Base-by-base conservation (phyloP, 2,113 vertebrate genomes). In the Xenus cinereus region DNA sequence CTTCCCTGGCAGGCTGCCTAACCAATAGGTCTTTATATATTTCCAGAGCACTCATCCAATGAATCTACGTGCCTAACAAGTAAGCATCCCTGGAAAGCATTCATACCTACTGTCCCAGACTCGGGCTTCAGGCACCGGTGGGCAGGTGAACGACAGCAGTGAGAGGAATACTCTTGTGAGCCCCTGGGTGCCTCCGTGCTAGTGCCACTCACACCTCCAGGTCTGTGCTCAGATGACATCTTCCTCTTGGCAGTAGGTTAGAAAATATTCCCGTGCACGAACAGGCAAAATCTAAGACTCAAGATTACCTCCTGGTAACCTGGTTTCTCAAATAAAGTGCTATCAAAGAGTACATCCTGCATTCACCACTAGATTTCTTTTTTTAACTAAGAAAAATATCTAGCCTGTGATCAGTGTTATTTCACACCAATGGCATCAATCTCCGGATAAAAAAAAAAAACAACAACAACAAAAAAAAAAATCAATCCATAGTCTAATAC, bases 81-180 rank as follows among this genome's bases (percentile, higher is more conserved):
- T 19, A 4, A 79, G 20, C 13, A 54, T 48, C 11, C 43, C 59
- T 18, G 7, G 13, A 88, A 83, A 24, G 39, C 24, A 37, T 68
- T 68, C 20, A 59, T 39, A 63, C 17, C 43, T 17, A 6, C 62
- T 43, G 6, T 17, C 48, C 72, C 48, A 45, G 41, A 24, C 51
- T 35, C 0, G 0, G 20, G 16, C 10, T 53, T 78, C 1, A 26
- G 67, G 43, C 22, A 85, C 14, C 2, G 2, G 26, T 10, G 23
- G 43, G 53, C 35, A 54, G 26, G 19, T 28, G 30, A 79, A n/a
- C 7, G 14, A 27, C 53, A 66, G 43, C 53, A 69, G 72, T 43
- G 45, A 84, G 8, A 56, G 37, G 12, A 89, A 21, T 7, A 66
- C 18, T 62, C 28, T 3, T 21, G 20, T n/a, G 28, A 90, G 48